Evolutionary conservation across 2,888 invertebrate species (phyloP).

Genomic region (Macrosiphum euphorbiae): DNA sequence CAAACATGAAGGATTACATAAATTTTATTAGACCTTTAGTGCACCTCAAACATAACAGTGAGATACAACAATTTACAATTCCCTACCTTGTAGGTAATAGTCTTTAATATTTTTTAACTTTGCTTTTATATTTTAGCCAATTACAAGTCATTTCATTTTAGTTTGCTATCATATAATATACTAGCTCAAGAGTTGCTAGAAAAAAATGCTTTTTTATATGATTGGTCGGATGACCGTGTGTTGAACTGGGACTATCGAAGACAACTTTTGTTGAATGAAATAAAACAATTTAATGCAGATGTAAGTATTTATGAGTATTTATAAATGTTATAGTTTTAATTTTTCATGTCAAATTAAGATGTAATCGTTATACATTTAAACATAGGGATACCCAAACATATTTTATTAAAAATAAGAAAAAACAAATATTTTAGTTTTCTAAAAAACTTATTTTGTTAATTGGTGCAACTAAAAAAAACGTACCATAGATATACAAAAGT

Average conservation of each 20-base stretch:
- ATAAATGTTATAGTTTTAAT: neutral
- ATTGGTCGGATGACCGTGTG: constrained; percentile 73
- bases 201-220: constrained; percentile 82
- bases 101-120: neutral
- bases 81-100: neutral
- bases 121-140: constrained; percentile 28
- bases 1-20: constrained; percentile 45
- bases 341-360: neutral
- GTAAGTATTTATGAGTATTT: constrained; percentile 70
- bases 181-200: constrained; percentile 86
- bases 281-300: constrained; percentile 75
- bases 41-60: neutral
- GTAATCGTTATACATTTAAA: neutral
- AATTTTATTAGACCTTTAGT: constrained; percentile 41
- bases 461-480: no score
- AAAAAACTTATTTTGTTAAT: no score
- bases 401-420: neutral
- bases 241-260: constrained; percentile 82
- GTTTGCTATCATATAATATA: constrained; percentile 79
- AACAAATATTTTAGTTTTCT: no score
- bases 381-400: neutral
- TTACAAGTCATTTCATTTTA: constrained; percentile 39
- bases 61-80: neutral
- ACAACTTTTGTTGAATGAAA: constrained; percentile 74
- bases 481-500: no score